These are phyloP conservation scores for Bovichtus diacanthus DNA, from an alignment of 2,797 vertebrate species.

Conservation along the genomic window DNA sequence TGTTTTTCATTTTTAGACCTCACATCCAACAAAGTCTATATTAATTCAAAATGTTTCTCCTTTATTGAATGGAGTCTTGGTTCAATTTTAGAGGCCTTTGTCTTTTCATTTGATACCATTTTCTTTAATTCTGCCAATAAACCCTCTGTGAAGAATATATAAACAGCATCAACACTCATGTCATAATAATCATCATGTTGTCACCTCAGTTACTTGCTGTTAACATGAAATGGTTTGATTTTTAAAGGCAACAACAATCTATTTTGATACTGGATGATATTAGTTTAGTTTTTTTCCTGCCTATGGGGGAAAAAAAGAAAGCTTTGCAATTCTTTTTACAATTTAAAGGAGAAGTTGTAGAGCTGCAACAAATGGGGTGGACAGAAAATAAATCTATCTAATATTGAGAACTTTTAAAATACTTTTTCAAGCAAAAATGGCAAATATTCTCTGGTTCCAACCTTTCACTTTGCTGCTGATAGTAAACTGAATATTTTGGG, in stretches of 20 bases:
- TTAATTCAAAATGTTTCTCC: conserved; percentile 32
- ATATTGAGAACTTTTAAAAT: neutral
- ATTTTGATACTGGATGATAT: neutral
- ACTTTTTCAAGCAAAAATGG: conserved; percentile 1
- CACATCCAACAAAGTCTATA: conserved; percentile 7
- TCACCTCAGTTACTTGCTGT: conserved; percentile 6
- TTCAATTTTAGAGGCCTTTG: conserved; percentile 7
- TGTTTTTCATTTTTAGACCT: conserved; percentile 18
- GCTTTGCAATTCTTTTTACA: neutral
- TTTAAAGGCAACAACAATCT: conserved; percentile 15
- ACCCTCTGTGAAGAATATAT: conserved; percentile 23
- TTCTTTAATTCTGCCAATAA: conserved; percentile 12
- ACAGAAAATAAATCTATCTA: neutral
- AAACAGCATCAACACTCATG: neutral
- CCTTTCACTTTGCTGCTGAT: neutral
- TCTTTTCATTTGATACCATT: conserved; percentile 17
- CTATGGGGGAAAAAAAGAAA: neutral
- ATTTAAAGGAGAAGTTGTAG: neutral
- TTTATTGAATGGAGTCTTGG: neutral
- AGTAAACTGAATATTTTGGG: conserved; percentile 9
- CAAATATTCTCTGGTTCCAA: neutral
- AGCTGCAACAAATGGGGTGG: neutral
- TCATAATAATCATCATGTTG: conserved; percentile 13
- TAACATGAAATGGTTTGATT: conserved; percentile 5
- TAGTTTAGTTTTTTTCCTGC: conserved; percentile 4